A percentile compares a stretch with the other conserved stretches of the same genome.
phyloP scores from a whole-genome alignment of 2,888 invertebrate species.

The Limnephilus auricula region DNA sequence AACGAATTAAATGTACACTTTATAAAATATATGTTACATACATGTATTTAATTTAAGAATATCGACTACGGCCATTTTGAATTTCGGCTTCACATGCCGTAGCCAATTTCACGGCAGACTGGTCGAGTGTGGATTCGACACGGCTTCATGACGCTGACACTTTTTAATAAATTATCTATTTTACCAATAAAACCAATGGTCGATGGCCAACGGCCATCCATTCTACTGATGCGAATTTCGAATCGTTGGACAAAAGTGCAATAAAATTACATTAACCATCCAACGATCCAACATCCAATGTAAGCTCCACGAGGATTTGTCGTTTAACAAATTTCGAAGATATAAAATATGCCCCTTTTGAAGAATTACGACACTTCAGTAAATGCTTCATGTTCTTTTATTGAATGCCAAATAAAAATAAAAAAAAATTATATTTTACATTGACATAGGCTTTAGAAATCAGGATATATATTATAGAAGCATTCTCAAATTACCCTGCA shows the following conservation, averaged over 20 bases:
- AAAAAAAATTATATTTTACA: neutral
- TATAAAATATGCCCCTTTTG: too few species aligned
- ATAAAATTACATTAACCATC: neutral
- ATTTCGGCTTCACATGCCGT: conserved; percentile 52
- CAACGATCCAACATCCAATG: neutral
- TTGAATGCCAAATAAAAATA: neutral
- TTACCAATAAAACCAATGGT: conserved; percentile 49
- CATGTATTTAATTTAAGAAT: conserved; percentile 56
- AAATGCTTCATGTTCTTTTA: neutral
- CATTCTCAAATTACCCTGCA: too few species aligned
- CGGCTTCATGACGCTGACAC: conserved; percentile 54
- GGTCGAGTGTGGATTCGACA: conserved; percentile 56
- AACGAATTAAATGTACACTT: neutral
- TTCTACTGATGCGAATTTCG: neutral
- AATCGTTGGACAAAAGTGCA: neutral
- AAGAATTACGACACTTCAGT: neutral
- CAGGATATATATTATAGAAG: too few species aligned
- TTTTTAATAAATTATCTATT: conserved; percentile 62
- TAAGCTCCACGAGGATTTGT: neutral
- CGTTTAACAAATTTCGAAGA: too few species aligned
- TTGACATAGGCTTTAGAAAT: too few species aligned
- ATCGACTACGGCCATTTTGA: conserved; percentile 61
- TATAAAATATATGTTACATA: neutral
- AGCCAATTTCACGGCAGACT: conserved; percentile 63
- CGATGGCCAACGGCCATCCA: neutral